phyloP scores from a whole-genome alignment of 2,888 invertebrate species.

The Polydesmus complanatus region DNA sequence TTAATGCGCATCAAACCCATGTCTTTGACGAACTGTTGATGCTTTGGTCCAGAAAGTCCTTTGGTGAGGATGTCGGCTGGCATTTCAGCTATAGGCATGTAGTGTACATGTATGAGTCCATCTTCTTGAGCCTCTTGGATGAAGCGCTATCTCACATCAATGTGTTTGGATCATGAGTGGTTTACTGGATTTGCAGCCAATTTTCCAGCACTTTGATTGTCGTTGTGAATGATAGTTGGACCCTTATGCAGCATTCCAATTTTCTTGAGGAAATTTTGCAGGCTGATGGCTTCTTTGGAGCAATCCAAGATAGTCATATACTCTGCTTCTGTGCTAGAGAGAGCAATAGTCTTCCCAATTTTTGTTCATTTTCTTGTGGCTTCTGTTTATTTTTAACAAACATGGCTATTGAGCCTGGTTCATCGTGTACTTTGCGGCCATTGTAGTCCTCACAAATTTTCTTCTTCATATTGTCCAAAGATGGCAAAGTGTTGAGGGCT shows the following conservation, averaged over 20 bases:
- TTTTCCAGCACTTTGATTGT: constrained; percentile 21
- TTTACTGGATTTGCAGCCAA: constrained; percentile 17
- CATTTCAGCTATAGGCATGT: constrained; percentile 12
- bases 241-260: not conserved
- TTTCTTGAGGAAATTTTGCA: not conserved
- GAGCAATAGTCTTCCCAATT: not conserved
- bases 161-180: constrained; percentile 21
- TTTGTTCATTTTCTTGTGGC: too few relatives aligned
- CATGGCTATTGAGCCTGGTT: too few relatives aligned
- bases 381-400: too few relatives aligned
- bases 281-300: constrained; percentile 1
- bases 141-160: constrained; percentile 20
- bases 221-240: constrained; percentile 8
- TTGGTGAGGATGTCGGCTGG: constrained; percentile 13
- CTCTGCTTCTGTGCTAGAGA: constrained; percentile 8
- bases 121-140: constrained; percentile 14
- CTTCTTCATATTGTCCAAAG: too few relatives aligned
- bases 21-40: not conserved
- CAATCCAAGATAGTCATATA: constrained; percentile 3
- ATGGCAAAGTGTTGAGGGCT: too few relatives aligned
- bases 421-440: too few relatives aligned
- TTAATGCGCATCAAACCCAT: not conserved
- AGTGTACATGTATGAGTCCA: not conserved
- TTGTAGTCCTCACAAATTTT: too few relatives aligned
- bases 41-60: constrained; percentile 6